These are phyloP conservation scores for Tetramorium bicarinatum DNA, from an alignment of 2,888 invertebrate species.

Conservation along the genomic window DNA sequence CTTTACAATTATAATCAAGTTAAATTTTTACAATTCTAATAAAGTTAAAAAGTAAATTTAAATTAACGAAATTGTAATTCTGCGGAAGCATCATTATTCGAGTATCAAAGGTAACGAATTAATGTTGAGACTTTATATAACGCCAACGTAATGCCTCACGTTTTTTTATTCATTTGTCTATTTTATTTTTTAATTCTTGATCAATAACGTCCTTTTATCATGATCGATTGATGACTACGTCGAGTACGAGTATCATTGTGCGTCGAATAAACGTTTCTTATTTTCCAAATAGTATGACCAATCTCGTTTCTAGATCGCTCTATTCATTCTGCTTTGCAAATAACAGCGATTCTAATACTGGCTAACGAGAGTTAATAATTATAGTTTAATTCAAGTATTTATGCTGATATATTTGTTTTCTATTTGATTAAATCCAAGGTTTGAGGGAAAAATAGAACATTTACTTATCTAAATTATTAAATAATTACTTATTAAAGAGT, in stretches of 20 bases:
- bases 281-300: conserved; percentile 71
- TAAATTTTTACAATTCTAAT: conserved; percentile 49
- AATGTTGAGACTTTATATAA: conserved; percentile 52
- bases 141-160: neutral
- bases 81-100: conserved; percentile 40
- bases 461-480: conserved; percentile 6
- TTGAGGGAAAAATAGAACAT: neutral
- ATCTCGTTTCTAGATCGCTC: neutral
- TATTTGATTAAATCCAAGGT: neutral
- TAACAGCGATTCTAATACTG: neutral
- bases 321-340: conserved; percentile 23
- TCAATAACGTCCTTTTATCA: conserved; percentile 46
- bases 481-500: neutral
- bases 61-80: conserved; percentile 54
- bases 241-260: conserved; percentile 61
- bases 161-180: conserved; percentile 29
- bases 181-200: conserved; percentile 45
- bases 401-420: neutral
- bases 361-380: neutral
- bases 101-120: conserved; percentile 55
- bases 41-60: conserved; percentile 16
- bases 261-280: conserved; percentile 54
- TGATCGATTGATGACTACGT: conserved; percentile 60
- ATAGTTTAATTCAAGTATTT: neutral
- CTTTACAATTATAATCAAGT: conserved; percentile 13